phyloP scores from a whole-genome alignment of 2,888 invertebrate species.

The Criorhina ranunculi region DNA sequence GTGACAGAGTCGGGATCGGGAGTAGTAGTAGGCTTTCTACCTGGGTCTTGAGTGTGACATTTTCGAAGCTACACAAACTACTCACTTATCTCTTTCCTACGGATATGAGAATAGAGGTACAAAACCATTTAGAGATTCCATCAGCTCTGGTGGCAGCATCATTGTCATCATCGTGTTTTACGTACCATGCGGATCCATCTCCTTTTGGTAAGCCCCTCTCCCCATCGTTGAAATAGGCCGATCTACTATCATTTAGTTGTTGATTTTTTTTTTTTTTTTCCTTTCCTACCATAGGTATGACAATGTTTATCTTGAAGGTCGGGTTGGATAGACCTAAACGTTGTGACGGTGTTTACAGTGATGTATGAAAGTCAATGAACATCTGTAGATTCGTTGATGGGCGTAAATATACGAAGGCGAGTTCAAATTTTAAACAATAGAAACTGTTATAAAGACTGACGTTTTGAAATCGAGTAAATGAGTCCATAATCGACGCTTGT shows the following conservation, averaged over 20 bases:
- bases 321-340: not conserved
- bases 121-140: conserved; percentile 63
- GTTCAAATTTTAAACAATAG: no score
- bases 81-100: conserved; percentile 45
- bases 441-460: no score
- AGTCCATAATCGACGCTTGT: no score
- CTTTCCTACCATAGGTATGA: not conserved
- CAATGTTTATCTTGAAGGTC: conserved; percentile 23
- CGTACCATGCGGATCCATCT: conserved; percentile 32
- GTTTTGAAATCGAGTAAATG: no score
- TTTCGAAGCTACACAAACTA: conserved; percentile 56
- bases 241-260: conserved; percentile 34
- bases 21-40: no score
- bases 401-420: no score
- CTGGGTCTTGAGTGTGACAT: conserved; percentile 47
- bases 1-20: no score
- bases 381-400: no score
- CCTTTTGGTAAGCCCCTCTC: not conserved
- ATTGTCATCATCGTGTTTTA: conserved; percentile 48
- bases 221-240: conserved; percentile 15
- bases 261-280: no score
- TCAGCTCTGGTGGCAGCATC: conserved; percentile 29
- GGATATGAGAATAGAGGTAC: conserved; percentile 50
- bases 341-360: conserved; percentile 23
- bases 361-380: not conserved